Conservation (phyloP, 2,113 vertebrate species). For the Uropsilus gracilis region DNA sequence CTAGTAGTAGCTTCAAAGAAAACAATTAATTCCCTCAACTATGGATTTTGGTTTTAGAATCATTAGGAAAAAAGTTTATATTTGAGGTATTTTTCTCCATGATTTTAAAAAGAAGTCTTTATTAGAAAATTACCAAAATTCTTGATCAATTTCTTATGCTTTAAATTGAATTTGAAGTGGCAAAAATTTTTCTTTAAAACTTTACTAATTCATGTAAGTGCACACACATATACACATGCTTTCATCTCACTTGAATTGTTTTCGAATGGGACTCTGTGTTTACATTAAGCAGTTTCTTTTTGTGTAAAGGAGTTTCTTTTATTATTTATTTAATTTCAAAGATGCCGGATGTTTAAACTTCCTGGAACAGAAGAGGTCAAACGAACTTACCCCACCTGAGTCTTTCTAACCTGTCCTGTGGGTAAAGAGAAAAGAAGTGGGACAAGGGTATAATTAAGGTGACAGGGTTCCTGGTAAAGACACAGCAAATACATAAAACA, state of each 20-base stretch:
- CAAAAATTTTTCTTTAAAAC: slow-evolving; percentile 18
- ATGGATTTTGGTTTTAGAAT: background rate
- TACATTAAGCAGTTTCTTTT: background rate
- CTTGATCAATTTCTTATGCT: background rate
- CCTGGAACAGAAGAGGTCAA: background rate
- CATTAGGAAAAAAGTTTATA: background rate
- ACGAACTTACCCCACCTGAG: background rate
- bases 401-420: background rate
- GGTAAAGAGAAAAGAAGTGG: background rate
- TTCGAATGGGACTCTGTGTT: background rate
- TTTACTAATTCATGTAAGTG: background rate
- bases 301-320: background rate
- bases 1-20: background rate
- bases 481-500: background rate
- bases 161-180: background rate
- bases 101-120: slow-evolving; percentile 3
- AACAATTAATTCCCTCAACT: slow-evolving; percentile 37
- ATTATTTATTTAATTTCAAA: background rate
- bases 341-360: background rate
- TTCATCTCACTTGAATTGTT: background rate
- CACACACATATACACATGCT: background rate
- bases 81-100: background rate
- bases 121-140: background rate
- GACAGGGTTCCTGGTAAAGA: background rate
- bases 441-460: background rate